These are phyloP conservation scores for Baronia brevicornis DNA, from an alignment of 2,888 invertebrate species.

Conservation along the genomic window DNA sequence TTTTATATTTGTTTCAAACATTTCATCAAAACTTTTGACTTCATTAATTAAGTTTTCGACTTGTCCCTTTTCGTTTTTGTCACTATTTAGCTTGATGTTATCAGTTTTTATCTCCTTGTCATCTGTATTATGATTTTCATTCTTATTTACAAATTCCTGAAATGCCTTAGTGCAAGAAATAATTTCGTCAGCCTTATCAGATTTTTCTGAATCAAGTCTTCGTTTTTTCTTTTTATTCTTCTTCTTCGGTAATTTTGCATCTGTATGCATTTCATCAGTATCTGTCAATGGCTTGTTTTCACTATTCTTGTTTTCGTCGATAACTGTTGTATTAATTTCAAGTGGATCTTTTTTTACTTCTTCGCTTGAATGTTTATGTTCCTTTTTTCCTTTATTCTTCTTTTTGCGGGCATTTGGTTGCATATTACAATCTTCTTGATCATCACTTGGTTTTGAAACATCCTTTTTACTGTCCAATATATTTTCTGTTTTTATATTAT, in stretches of 20 bases:
- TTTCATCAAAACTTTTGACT: no score
- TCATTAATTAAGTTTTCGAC: no score
- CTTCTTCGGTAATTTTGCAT: conserved; percentile 38
- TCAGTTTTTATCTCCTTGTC: conserved; percentile 11
- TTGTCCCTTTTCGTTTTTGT: no score
- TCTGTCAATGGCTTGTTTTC: conserved; percentile 1
- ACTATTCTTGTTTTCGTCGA: conserved; percentile 12
- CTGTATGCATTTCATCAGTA: conserved; percentile 18
- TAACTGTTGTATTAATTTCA: conserved; percentile 13
- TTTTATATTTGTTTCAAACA: no score
- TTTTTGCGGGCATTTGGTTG: conserved; percentile 48
- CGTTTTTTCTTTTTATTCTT: conserved; percentile 59
- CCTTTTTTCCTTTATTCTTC: conserved; percentile 53
- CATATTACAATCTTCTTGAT: conserved; percentile 20
- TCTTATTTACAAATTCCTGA: conserved; percentile 36
- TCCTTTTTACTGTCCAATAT: conserved; percentile 14
- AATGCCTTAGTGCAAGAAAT: conserved; percentile 47
- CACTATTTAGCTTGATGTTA: conserved; percentile 6
- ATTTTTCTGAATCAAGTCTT: conserved; percentile 49
- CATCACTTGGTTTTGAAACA: conserved; percentile 10
- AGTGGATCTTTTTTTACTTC: conserved; percentile 13
- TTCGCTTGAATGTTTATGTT: conserved; percentile 17
- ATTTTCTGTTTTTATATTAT: conserved; percentile 12
- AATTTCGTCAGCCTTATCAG: conserved; percentile 42
- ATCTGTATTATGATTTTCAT: conserved; percentile 18